phyloP scores from a whole-genome alignment of 92 coral and sea anemone species.

The Zoanthus sociatus region DNA sequence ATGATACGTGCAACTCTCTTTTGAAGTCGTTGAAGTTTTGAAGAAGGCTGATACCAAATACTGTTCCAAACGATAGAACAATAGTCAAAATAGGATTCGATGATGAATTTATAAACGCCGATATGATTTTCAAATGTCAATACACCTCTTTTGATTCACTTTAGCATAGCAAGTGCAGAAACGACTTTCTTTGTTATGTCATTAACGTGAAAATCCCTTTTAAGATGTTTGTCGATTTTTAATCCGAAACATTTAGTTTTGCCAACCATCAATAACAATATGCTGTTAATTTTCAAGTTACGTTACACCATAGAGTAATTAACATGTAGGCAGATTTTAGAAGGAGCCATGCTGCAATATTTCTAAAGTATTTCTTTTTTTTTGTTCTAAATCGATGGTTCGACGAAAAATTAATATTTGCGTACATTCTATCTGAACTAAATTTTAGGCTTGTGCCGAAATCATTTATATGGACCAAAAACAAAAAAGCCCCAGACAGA shows the following conservation, averaged over 20 bases:
- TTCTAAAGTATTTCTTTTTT: too few species aligned
- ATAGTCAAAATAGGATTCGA: conserved; percentile 9
- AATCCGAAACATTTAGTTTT: neutral
- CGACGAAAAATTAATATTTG: too few species aligned
- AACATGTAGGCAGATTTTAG: too few species aligned
- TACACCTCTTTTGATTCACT: neutral
- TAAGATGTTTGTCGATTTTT: neutral
- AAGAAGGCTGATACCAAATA: conserved; percentile 3
- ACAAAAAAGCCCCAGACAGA: too few species aligned
- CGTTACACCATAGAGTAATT: too few species aligned
- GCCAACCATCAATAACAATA: neutral
- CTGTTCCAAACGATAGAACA: conserved; percentile 24
- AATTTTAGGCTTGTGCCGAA: too few species aligned
- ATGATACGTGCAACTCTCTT: neutral
- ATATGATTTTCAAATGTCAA: neutral
- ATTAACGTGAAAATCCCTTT: neutral
- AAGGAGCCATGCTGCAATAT: too few species aligned
- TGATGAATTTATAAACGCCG: neutral
- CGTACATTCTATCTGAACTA: too few species aligned
- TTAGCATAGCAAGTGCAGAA: conserved; percentile 3
- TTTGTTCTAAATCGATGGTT: too few species aligned
- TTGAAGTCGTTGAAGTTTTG: conserved; percentile 16
- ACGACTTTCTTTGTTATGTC: neutral
- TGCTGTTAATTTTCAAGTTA: too few species aligned
- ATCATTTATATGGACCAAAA: too few species aligned